Percentiles rank a stretch among this genome's conserved stretches.
These are phyloP conservation scores for Euphydryas editha DNA, from an alignment of 2,888 invertebrate genomes.

Conservation along the genomic window DNA sequence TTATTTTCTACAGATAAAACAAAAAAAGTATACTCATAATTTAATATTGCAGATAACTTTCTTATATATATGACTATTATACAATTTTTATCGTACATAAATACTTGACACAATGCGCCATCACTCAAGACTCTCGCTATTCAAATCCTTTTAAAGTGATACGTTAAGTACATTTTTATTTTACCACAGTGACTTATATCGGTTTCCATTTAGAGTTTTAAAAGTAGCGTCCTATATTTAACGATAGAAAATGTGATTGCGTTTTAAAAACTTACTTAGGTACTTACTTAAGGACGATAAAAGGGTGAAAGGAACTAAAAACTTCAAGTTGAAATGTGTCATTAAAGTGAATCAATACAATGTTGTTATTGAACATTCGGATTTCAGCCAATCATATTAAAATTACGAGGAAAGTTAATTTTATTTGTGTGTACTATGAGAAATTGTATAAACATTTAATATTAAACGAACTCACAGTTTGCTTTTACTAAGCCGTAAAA, in stretches of 20 bases:
- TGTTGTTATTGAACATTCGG: background rate
- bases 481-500: background rate
- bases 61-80: too few species aligned
- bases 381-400: background rate
- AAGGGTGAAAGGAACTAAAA: background rate
- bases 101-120: background rate
- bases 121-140: background rate
- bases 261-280: background rate
- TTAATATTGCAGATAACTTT: too few species aligned
- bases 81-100: too few species aligned
- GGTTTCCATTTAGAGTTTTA: background rate
- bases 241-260: background rate
- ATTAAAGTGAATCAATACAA: background rate
- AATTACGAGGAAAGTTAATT: constrained; percentile 27
- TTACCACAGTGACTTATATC: background rate
- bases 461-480: constrained; percentile 1
- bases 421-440: constrained; percentile 18
- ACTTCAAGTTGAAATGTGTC: background rate
- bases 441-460: constrained; percentile 13
- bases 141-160: background rate
- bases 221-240: background rate
- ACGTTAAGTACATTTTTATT: background rate
- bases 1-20: too few species aligned
- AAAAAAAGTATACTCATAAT: too few species aligned
- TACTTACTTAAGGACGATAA: background rate